Conservation (phyloP, 2,797 vertebrate genomes). For the Anableps anableps region DNA sequence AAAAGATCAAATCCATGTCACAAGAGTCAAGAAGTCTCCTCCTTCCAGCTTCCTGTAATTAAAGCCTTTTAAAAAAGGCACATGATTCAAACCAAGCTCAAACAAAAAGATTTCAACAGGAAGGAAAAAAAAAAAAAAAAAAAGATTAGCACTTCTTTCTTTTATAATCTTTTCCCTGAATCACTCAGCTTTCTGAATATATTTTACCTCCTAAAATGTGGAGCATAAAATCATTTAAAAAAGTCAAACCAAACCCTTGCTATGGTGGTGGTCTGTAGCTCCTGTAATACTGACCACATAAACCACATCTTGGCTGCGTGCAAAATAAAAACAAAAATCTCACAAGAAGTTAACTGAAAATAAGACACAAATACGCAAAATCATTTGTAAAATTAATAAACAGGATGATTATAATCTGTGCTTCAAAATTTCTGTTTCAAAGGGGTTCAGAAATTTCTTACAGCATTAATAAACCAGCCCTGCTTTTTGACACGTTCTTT, state of each 20-base stretch:
- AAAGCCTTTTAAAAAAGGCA: not conserved
- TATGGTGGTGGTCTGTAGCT: not conserved
- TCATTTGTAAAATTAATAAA: not conserved
- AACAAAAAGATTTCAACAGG: not conserved
- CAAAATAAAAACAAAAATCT: not conserved
- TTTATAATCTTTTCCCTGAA: not conserved
- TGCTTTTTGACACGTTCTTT: not conserved
- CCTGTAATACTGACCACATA: not conserved
- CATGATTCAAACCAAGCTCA: not conserved
- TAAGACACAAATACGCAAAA: not conserved
- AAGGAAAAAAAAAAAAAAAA: not conserved
- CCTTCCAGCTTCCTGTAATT: constrained; percentile 8
- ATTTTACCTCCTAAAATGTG: not conserved
- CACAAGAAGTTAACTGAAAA: constrained; percentile 1
- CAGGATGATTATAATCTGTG: constrained; percentile 10
- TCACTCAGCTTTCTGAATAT: not conserved
- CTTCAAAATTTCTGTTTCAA: constrained; percentile 7
- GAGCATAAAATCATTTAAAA: not conserved
- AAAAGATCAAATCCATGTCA: not conserved
- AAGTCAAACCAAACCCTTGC: too few relatives aligned
- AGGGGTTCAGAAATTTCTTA: constrained; percentile 21
- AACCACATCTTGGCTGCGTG: constrained; percentile 6
- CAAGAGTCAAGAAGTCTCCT: not conserved
- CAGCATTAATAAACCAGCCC: constrained; percentile 24
- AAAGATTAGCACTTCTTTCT: not conserved